A percentile compares a stretch with the other conserved stretches of the same genome.
These are phyloP conservation scores for Trissoscelio sp. DNA, from an alignment of 2,888 invertebrate genomes.

Conservation along the genomic window DNA sequence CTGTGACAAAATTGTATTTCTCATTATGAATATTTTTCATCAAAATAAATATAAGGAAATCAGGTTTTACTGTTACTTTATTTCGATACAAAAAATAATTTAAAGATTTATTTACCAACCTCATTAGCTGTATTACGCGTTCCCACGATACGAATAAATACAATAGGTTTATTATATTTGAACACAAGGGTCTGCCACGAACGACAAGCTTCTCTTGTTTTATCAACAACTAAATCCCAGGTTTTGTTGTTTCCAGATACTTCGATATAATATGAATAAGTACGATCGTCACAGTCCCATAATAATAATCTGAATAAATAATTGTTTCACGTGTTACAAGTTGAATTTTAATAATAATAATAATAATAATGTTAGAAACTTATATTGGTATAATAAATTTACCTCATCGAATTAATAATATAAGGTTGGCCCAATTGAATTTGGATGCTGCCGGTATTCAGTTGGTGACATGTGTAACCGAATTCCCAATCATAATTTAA, in stretches of 20 bases:
- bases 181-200: slow-evolving; percentile 98
- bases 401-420: slow-evolving; percentile 93
- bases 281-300: slow-evolving; percentile 98
- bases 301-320: slow-evolving; percentile 88
- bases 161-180: slow-evolving; percentile 90
- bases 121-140: slow-evolving; percentile 99
- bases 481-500: slow-evolving; percentile 99
- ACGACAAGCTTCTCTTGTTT: slow-evolving; percentile 92
- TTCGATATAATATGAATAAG: slow-evolving; percentile 98
- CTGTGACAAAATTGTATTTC: slow-evolving; percentile 83
- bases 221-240: slow-evolving; percentile 96
- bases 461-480: slow-evolving; percentile 98
- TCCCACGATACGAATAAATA: slow-evolving; percentile 97
- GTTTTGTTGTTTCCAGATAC: slow-evolving; percentile 95
- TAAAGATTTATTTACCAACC: slow-evolving; percentile 83
- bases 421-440: slow-evolving; percentile 98
- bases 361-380: background rate
- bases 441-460: slow-evolving; percentile 96
- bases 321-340: too few species aligned
- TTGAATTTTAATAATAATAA: too few species aligned
- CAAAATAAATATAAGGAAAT: too few species aligned
- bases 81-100: background rate
- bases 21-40: too few species aligned
- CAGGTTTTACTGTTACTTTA: too few species aligned
- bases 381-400: slow-evolving; percentile 44